Percentiles rank a stretch among this genome's conserved stretches.
These are phyloP conservation scores for Semnopithecus entellus DNA, from an alignment of 2,113 vertebrate genomes.

Conservation along the genomic window DNA sequence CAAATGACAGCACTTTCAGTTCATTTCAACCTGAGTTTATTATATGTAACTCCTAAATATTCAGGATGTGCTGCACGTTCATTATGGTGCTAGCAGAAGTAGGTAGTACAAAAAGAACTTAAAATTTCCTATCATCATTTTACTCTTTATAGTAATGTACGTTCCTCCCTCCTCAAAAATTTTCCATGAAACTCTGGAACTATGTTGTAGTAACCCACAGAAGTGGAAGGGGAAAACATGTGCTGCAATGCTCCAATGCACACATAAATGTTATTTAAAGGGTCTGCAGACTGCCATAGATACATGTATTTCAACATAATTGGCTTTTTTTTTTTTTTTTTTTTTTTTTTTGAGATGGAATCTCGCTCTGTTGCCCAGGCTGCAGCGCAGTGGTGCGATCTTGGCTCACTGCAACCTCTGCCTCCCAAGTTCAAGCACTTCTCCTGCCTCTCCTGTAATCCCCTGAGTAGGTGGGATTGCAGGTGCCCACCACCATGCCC, in stretches of 20 bases:
- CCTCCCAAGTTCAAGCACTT: too few species aligned
- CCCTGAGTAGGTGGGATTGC: too few species aligned
- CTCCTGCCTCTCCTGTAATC: too few species aligned
- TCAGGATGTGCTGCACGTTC: neutral
- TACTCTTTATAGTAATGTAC: neutral
- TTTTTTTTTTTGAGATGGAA: too few species aligned
- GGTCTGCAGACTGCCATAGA: neutral
- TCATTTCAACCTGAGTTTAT: neutral
- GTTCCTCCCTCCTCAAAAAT: neutral
- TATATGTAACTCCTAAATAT: neutral
- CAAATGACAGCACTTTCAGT: neutral
- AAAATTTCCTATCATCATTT: neutral
- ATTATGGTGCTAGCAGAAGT: neutral
- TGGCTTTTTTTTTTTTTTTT: too few species aligned
- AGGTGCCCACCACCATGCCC: too few species aligned
- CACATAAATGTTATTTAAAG: neutral
- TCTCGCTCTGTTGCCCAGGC: too few species aligned
- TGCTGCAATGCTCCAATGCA: neutral
- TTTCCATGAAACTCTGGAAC: neutral
- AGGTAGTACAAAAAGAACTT: neutral
- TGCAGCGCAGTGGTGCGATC: too few species aligned
- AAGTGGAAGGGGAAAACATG: neutral
- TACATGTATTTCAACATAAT: neutral
- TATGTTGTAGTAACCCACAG: neutral
- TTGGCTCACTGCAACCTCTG: too few species aligned